These are phyloP conservation scores for Mixornis gularis DNA, from an alignment of 2,113 vertebrate genomes.

Conservation along the genomic window DNA sequence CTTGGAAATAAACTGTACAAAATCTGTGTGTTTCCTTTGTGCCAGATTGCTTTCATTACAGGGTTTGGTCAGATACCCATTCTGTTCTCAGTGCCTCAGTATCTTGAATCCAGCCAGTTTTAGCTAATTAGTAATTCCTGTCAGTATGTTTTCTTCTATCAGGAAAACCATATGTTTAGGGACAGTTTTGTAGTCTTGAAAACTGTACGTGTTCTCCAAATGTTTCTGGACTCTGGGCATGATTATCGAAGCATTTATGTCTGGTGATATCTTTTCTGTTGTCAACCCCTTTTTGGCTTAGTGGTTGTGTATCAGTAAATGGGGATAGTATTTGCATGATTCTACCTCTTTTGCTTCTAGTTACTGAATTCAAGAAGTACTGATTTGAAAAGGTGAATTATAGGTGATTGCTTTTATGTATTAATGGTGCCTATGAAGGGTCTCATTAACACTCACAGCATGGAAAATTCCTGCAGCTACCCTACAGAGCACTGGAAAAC, in stretches of 20 bases:
- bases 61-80: not conserved
- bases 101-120: not conserved
- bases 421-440: conserved; percentile 44
- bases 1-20: not conserved
- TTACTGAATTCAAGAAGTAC: conserved; percentile 21
- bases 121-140: not conserved
- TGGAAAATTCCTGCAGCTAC: conserved; percentile 51
- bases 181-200: not conserved
- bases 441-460: conserved; percentile 70
- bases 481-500: conserved; percentile 49
- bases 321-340: not conserved
- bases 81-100: not conserved
- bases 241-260: not conserved
- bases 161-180: not conserved
- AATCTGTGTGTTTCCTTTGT: not conserved
- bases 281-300: not conserved
- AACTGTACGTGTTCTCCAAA: not conserved
- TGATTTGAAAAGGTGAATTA: conserved; percentile 52
- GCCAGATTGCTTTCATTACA: not conserved
- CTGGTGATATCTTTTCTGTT: not conserved
- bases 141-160: not conserved
- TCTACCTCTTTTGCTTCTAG: conserved; percentile 27
- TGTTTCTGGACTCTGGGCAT: not conserved
- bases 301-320: not conserved
- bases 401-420: conserved; percentile 63